Evolutionary conservation across 2,888 invertebrate species (phyloP).

Genomic region (Charanyca ferruginea): DNA sequence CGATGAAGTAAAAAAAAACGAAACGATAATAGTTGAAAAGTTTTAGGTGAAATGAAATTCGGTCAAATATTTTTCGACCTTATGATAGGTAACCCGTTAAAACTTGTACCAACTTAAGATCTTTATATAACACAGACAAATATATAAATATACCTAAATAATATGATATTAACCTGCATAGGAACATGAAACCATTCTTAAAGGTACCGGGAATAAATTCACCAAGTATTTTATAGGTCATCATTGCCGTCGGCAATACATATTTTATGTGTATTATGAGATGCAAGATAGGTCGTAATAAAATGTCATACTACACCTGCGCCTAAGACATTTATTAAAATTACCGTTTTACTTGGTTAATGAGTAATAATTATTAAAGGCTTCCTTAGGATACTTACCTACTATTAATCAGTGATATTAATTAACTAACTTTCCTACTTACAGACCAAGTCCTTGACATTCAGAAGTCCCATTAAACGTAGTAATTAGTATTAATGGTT

Average conservation of each 20-base stretch:
- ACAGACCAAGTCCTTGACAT: constrained; percentile 16
- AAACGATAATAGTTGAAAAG: too few relatives aligned
- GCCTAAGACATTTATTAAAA: constrained; percentile 1
- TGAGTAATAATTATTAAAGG: neutral
- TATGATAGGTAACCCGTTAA: too few relatives aligned
- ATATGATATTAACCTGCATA: neutral
- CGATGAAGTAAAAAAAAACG: too few relatives aligned
- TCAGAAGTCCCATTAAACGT: constrained; percentile 15
- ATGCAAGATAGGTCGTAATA: neutral
- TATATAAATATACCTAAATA: too few relatives aligned
- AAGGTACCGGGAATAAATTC: neutral
- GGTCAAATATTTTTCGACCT: too few relatives aligned
- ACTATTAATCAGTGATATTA: neutral
- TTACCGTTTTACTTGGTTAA: constrained; percentile 9
- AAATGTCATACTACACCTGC: constrained; percentile 18
- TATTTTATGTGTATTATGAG: constrained; percentile 1
- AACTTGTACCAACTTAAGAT: too few relatives aligned
- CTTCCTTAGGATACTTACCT: constrained; percentile 1
- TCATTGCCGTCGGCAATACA: constrained; percentile 11
- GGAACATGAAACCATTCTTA: neutral
- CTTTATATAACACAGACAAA: too few relatives aligned
- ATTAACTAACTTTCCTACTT: constrained; percentile 10
- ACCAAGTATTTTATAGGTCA: neutral
- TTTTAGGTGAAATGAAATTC: too few relatives aligned
- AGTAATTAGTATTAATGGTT: constrained; percentile 25